phyloP scores from a whole-genome alignment of 2,113 vertebrate genomes.

The Cheirogaleus medius region DNA sequence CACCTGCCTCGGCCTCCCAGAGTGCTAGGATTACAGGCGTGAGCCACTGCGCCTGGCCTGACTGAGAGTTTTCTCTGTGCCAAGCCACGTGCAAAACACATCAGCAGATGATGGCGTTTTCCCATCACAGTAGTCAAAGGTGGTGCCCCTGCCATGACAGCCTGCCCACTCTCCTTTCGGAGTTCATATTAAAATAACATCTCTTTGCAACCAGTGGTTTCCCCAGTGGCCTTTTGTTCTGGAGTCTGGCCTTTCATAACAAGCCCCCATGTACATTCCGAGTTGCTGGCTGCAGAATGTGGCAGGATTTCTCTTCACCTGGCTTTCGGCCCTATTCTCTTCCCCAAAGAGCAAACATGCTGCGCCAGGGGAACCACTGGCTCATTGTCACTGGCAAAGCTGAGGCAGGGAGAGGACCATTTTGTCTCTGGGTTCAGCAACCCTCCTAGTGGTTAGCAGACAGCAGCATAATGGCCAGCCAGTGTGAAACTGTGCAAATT shows the following conservation, averaged over 20 bases:
- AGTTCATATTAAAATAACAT: background rate
- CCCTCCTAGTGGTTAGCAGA: conserved; percentile 74
- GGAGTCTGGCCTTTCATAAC: background rate
- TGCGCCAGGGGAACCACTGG: background rate
- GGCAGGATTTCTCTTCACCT: background rate
- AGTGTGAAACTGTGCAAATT: conserved; percentile 85
- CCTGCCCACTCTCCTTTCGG: background rate
- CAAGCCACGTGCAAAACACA: background rate
- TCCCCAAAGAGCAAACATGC: background rate
- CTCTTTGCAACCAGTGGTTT: background rate
- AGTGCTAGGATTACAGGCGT: too few relatives aligned
- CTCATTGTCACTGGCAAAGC: conserved; percentile 38
- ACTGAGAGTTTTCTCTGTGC: background rate
- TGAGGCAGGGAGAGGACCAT: conserved; percentile 22
- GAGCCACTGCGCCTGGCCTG: too few relatives aligned
- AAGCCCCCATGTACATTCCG: background rate
- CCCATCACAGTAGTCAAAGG: background rate
- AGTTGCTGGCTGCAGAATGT: background rate
- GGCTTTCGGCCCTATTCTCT: background rate
- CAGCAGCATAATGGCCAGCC: conserved; percentile 83
- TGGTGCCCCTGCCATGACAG: background rate
- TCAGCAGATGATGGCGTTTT: background rate
- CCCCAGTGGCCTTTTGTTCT: background rate
- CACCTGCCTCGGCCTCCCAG: too few relatives aligned
- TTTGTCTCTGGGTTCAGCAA: conserved; percentile 68